phyloP scores from a whole-genome alignment of 2,888 invertebrate genomes.

The Meganola albula region DNA sequence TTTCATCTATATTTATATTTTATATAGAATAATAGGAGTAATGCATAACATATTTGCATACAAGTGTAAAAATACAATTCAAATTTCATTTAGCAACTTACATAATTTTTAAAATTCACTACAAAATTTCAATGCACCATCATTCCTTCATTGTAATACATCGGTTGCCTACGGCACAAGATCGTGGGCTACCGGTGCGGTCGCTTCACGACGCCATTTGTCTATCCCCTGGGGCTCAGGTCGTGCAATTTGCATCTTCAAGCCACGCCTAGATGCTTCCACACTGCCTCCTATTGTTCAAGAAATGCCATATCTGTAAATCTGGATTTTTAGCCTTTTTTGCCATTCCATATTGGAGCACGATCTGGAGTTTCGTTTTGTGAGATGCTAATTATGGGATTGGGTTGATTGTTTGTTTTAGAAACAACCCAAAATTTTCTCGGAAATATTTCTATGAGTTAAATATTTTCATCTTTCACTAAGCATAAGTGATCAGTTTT shows the following conservation, averaged over 20 bases:
- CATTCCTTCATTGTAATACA: background rate
- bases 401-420: no score
- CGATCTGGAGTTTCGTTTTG: conserved; percentile 16
- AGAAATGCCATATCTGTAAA: conserved; percentile 35
- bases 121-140: no score
- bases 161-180: conserved; percentile 29
- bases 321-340: conserved; percentile 29
- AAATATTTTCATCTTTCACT: no score
- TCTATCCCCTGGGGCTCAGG: conserved; percentile 55
- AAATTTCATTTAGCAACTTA: no score
- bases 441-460: no score
- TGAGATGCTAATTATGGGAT: background rate
- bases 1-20: no score
- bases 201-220: conserved; percentile 69
- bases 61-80: no score
- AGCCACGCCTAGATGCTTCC: conserved; percentile 66
- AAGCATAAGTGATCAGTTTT: no score
- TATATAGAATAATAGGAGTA: no score
- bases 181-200: conserved; percentile 72
- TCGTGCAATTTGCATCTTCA: conserved; percentile 65
- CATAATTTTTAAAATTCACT: no score
- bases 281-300: conserved; percentile 55
- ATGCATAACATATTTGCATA: no score
- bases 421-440: no score
- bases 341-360: conserved; percentile 19